Base-by-base conservation (phyloP, 1,140 invertebrate genomes). In the Hylaeus volcanicus region DNA sequence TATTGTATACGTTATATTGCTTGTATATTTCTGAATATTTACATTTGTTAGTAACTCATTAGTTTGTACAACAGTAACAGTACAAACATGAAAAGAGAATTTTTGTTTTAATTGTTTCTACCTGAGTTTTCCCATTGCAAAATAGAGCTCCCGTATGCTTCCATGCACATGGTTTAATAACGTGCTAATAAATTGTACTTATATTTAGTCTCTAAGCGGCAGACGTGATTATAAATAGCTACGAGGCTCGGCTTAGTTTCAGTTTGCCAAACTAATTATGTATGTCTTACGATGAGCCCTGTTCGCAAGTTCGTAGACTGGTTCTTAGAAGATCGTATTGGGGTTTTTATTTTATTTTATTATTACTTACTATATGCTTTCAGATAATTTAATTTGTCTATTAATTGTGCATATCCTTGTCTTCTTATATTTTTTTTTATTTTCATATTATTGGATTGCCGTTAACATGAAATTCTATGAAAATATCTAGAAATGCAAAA, bases 171-270 rank as follows among this genome's bases (percentile, higher is more conserved):
- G 69, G 12, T 82, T 82, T 75, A 74, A 63, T 63, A 60, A 58
- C 56, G 37, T 66, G 66, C 61, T 79, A 82, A 82, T 85, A 86
- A 86, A 86, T 86, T 85, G 75, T 68, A 85, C 58, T 79, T 86
- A 86, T 86, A 85, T 82, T 82, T 86, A 85, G 66, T 51, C 9
- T 5, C 53, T 5, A 74, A 77, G 65, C 61, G 60, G 12, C 56
- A 53, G 71, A 66, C 75, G 41, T 2, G 15, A 26, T 58, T 82
- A 82, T 79, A 69, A 82, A 85, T 86, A 86, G 26, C 0, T 11
- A 55, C 75, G 26, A 56, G 61, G 39, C 55, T 26, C 37, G 55
- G 55, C 60, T 74, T 53, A 68, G 77, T 55, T 74, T 84, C 37
- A 51, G 48, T 85, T 86, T 85, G 51, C 74, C 56, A 51, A 69